Percentiles rank a stretch among this genome's conserved stretches.
These are phyloP conservation scores for Oxyura jamaicensis DNA, from an alignment of 2,113 vertebrate genomes.

Conservation along the genomic window DNA sequence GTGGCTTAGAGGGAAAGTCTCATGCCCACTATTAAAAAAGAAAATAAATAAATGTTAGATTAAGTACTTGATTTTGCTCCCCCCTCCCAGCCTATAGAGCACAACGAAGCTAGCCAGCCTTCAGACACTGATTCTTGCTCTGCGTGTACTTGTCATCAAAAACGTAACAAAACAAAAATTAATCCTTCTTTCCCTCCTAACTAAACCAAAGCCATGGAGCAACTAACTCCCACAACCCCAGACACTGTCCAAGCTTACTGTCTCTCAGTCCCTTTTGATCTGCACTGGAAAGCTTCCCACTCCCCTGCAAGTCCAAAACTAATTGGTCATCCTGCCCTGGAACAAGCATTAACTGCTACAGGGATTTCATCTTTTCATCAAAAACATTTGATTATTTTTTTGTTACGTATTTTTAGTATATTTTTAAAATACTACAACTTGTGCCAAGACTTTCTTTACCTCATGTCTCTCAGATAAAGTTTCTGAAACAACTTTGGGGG, in stretches of 20 bases:
- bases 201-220: background rate
- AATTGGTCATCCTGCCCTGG: background rate
- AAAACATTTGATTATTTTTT: background rate
- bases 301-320: background rate
- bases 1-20: background rate
- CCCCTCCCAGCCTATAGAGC: background rate
- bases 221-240: background rate
- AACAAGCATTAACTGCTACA: background rate
- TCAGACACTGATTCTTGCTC: background rate
- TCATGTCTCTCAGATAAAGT: background rate
- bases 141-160: fast-evolving
- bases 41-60: background rate
- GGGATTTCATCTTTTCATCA: background rate
- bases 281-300: background rate
- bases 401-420: background rate
- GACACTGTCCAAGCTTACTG: background rate
- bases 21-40: background rate
- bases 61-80: background rate
- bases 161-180: background rate
- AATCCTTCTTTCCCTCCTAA: background rate
- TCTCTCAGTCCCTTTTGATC: background rate
- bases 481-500: background rate
- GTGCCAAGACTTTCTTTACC: background rate
- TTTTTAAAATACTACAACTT: background rate
- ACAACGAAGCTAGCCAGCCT: background rate